Percentiles rank a stretch among this genome's conserved stretches.
Conservation (phyloP, 1,140 invertebrate genomes). For the Asbolus verrucosus region DNA sequence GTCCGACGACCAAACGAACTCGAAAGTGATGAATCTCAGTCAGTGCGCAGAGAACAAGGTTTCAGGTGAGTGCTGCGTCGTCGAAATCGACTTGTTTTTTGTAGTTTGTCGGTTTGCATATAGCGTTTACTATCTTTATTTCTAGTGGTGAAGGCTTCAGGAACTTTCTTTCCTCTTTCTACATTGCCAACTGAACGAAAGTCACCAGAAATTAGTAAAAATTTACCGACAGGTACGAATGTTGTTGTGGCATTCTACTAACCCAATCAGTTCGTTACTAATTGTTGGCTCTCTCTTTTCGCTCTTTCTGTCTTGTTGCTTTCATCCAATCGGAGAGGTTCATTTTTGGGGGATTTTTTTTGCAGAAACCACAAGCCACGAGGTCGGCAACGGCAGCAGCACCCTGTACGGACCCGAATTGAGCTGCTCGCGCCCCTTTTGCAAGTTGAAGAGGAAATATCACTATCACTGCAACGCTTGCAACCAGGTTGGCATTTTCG, state of each 20-base stretch:
- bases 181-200: constrained; percentile 70
- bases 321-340: background rate
- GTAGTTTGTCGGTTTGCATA: constrained; percentile 52
- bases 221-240: constrained; percentile 59
- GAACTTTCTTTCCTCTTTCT: constrained; percentile 92
- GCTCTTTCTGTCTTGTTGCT: constrained; percentile 3
- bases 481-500: constrained; percentile 73
- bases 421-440: constrained; percentile 85
- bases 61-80: constrained; percentile 60
- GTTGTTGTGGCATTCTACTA: constrained; percentile 43
- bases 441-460: constrained; percentile 86
- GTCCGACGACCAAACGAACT: constrained; percentile 43
- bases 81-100: background rate
- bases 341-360: too few species aligned
- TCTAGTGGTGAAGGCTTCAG: constrained; percentile 92
- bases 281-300: constrained; percentile 1
- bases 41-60: constrained; percentile 58
- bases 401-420: constrained; percentile 68
- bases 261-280: background rate
- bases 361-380: too few species aligned
- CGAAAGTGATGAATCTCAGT: constrained; percentile 60
- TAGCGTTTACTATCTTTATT: constrained; percentile 71
- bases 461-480: constrained; percentile 91
- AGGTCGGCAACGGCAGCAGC: constrained; percentile 47
- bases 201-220: constrained; percentile 58